A percentile compares a stretch with the other conserved stretches of the same genome.
Evolutionary conservation across 2,888 invertebrate genomes (phyloP).

Genomic region (Epicampocera succincta): DNA sequence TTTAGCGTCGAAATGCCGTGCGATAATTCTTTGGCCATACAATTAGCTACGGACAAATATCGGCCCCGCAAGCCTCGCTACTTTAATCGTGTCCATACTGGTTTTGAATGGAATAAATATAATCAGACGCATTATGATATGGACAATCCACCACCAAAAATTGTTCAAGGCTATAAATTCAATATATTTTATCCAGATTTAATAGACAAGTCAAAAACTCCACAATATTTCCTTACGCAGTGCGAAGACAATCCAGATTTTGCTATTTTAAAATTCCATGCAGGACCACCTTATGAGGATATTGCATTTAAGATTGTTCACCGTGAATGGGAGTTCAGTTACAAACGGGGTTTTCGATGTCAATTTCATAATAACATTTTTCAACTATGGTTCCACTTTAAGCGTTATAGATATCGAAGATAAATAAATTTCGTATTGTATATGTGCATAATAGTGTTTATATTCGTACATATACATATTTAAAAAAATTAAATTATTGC

Average conservation of each 20-base stretch:
- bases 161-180: constrained; percentile 99
- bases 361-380: constrained; percentile 99
- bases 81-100: constrained; percentile 97
- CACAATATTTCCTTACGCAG: constrained; percentile 95
- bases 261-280: constrained; percentile 95
- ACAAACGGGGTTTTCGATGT: constrained; percentile 98
- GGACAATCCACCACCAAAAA: constrained; percentile 99
- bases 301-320: constrained; percentile 84
- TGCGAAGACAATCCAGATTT: constrained; percentile 97
- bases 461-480: no score
- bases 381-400: constrained; percentile 99
- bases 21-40: constrained; percentile 85
- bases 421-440: constrained; percentile 76
- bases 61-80: constrained; percentile 98
- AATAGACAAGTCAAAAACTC: constrained; percentile 95
- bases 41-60: constrained; percentile 97
- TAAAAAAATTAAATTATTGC: no score
- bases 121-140: constrained; percentile 99
- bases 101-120: constrained; percentile 99
- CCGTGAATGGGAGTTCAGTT: constrained; percentile 99
- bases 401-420: constrained; percentile 96
- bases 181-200: constrained; percentile 99
- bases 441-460: no score
- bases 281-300: constrained; percentile 99
- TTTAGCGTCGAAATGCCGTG: constrained; percentile 95